Evolutionary conservation across 2,797 vertebrate genomes (phyloP).

Genomic region (Crocodylus rhombifer): DNA sequence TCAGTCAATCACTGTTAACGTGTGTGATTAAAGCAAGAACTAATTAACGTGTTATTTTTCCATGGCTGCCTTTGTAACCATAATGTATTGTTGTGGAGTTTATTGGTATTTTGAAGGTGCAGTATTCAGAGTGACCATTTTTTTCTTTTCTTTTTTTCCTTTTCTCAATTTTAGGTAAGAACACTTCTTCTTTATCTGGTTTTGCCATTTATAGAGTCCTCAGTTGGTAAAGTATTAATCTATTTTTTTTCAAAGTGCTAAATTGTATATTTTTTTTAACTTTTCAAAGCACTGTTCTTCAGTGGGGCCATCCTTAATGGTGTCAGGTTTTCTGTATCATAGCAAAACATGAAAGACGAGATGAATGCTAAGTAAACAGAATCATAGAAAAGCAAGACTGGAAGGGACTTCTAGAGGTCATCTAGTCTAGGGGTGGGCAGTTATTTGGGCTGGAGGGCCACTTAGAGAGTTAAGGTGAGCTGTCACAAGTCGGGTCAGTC

Average conservation of each 20-base stretch:
- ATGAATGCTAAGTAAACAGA: neutral
- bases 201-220: conserved; percentile 57
- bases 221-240: conserved; percentile 75
- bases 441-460: no score
- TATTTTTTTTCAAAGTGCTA: conserved; percentile 46
- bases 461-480: no score
- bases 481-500: no score
- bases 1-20: no score
- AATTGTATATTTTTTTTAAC: conserved; percentile 7
- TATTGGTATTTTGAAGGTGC: conserved; percentile 20
- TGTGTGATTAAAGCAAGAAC: no score
- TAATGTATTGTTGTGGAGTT: conserved; percentile 24
- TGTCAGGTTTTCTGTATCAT: neutral
- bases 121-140: neutral
- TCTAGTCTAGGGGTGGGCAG: no score
- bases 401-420: no score
- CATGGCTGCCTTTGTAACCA: conserved; percentile 29
- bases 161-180: conserved; percentile 79
- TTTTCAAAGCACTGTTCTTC: conserved; percentile 19
- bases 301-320: neutral
- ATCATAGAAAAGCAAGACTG: no score
- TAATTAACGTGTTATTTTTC: neutral
- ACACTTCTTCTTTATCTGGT: conserved; percentile 22
- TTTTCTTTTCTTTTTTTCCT: neutral
- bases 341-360: neutral